Evolutionary conservation across 2,888 invertebrate genomes (phyloP), one percentile per base, ranked within the genome.

Genomic region (Chymomyza procnemis): DNA sequence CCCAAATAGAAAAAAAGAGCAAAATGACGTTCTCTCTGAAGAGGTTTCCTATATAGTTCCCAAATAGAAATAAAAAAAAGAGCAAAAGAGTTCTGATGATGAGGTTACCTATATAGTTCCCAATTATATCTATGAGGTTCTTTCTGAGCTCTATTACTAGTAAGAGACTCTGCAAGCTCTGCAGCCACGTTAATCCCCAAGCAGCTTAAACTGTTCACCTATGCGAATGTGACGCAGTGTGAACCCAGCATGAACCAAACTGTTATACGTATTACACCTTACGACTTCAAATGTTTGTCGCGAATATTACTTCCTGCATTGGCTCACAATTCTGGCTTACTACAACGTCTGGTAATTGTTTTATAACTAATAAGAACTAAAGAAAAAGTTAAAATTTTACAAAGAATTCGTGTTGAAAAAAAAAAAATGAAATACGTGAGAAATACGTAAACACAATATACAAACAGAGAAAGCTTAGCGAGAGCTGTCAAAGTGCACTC

Each of bases 371-470:
- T 62, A 66, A 62, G 56, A 65, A 48, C 50, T 16, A 71, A 69
- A 58, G 58, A 48, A 18, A 61, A 58, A 34, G 14, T 12, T 30
- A 16, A 22, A 59, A 30, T 64, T 56, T 41, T 57, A 59, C 68
- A 80, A 73, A 47, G 66, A 67, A 82, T 66, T 75, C 77, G 56
- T 67, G 46, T 67, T 47, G 71, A 74, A 69, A 50, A 60, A 69
- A 50, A 60, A 73, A 74, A 76, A 86, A 79, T 66, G 41, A 47
- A 48, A 55, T 84, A 81, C 81, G 81, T 81, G 81, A 69, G 69
- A 59, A 71, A 64, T 66, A 19, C 62, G 30, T 34, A 52, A 60
- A 64, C 52, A 41, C 12, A 3, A 2, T 1, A 9, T 41, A 41
- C 46, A 34, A n/a, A 19, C 70, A 64, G 74, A 71, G 80, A 80